These are phyloP conservation scores for Piprites chloris DNA, from an alignment of 2,113 vertebrate genomes.

Conservation along the genomic window DNA sequence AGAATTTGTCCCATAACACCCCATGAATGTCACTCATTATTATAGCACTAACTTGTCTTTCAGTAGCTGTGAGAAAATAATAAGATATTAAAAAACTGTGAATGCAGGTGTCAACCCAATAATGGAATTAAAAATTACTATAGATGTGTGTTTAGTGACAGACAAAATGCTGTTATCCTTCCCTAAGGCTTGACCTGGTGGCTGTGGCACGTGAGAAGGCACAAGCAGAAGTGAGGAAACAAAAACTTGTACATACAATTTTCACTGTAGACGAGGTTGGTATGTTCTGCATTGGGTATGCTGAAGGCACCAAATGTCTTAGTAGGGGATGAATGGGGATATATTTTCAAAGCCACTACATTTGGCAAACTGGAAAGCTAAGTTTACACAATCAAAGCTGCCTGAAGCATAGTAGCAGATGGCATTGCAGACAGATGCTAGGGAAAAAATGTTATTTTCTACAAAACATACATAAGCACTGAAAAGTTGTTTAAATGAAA, in stretches of 20 bases:
- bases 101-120: background rate
- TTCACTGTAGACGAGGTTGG: background rate
- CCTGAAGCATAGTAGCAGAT: constrained; percentile 48
- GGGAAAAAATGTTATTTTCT: constrained; percentile 34
- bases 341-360: background rate
- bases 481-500: constrained; percentile 11
- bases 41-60: background rate
- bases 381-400: constrained; percentile 31
- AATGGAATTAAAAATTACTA: background rate
- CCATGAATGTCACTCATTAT: background rate
- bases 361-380: constrained; percentile 18
- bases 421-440: constrained; percentile 37
- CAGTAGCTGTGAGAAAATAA: background rate
- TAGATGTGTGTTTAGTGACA: background rate
- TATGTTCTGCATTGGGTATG: background rate
- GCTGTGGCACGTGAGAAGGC: background rate
- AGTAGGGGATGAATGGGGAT: background rate
- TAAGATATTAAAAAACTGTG: background rate
- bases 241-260: background rate
- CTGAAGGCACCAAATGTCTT: background rate
- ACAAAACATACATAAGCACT: constrained; percentile 31
- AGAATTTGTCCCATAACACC: background rate
- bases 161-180: background rate
- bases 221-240: background rate
- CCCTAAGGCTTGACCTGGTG: background rate